phyloP scores from a whole-genome alignment of 1,140 invertebrate species.

The Cyclina sinensis region DNA sequence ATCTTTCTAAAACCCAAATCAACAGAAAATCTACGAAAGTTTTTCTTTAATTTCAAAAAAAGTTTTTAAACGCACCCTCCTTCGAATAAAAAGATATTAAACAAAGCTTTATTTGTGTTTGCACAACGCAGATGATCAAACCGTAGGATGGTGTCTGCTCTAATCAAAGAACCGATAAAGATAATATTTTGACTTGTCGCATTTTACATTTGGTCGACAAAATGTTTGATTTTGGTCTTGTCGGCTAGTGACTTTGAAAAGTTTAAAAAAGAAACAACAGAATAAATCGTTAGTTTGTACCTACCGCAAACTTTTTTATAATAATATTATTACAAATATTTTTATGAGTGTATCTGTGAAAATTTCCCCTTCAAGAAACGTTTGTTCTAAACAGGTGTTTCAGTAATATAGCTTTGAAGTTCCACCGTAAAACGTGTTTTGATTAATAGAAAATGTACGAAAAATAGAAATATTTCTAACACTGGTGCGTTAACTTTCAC shows the following conservation, averaged over 20 bases:
- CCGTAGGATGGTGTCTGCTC: not conserved
- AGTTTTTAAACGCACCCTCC: too few relatives aligned
- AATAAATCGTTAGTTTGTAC: not conserved
- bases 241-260: constrained; percentile 12
- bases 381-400: constrained; percentile 55
- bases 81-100: too few relatives aligned
- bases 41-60: too few relatives aligned
- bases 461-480: constrained; percentile 50
- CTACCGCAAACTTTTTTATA: not conserved
- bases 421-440: not conserved
- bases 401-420: constrained; percentile 41
- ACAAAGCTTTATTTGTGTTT: too few relatives aligned
- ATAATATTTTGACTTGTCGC: not conserved
- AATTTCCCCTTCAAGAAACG: not conserved
- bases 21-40: too few relatives aligned
- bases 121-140: not conserved
- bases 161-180: not conserved
- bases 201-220: not conserved
- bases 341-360: constrained; percentile 8
- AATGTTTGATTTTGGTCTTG: not conserved
- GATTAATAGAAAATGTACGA: not conserved
- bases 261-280: not conserved
- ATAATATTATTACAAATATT: constrained; percentile 32
- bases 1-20: too few relatives aligned
- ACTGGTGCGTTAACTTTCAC: not conserved